Base-by-base conservation (phyloP, 2,888 invertebrate species). In the Leptinotarsa peninsularis region DNA sequence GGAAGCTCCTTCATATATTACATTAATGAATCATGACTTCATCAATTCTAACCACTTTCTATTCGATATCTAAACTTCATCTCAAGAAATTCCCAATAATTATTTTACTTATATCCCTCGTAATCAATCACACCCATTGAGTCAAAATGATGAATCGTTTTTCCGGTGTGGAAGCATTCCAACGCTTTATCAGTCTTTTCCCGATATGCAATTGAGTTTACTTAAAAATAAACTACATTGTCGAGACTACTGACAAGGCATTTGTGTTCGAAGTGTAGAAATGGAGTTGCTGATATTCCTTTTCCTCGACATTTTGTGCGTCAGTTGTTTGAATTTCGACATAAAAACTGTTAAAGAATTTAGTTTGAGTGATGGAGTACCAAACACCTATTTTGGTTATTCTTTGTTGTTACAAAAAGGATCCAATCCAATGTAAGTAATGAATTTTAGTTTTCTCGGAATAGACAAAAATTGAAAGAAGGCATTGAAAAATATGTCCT, bases 341-440 rank as follows among this genome's bases (percentile, higher is more conserved):
- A 18, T 68, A n/a, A 71, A 66, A 14, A 67, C 66, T 49, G 73
- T 74, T 50, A 43, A 71, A n/a, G 63, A 77, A 66, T 75, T 77
- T 17, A 67, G 23, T n/a, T 21, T 67, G 54, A 69, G 52, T 56
- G 66, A 60, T 18, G 56, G 49, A 2, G 69, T 52, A 49, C 43
- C 33, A n/a, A 58, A 4, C 15, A 72, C 77, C 4, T 77, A 77
- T 71, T 77, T 77, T 75, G 77, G 77, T 67, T 77, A 77, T 33
- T 54, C 67, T 13, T 23, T 77, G 21, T 21, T 77, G 52, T 66
- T 77, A 49, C 75, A 77, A 66, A 75, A 56, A 73, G 75, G 72
- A 21, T 27, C 66, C 3, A n/a, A 13, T 66, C 73, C 77, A 1
- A 71, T 67, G 77, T 77, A 71, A 75, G 76, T 72, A 63, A 17